A percentile compares a stretch with the other conserved stretches of the same genome.
These are phyloP conservation scores for Hirtodrosophila confusa DNA, from an alignment of 2,888 invertebrate species.

Conservation along the genomic window DNA sequence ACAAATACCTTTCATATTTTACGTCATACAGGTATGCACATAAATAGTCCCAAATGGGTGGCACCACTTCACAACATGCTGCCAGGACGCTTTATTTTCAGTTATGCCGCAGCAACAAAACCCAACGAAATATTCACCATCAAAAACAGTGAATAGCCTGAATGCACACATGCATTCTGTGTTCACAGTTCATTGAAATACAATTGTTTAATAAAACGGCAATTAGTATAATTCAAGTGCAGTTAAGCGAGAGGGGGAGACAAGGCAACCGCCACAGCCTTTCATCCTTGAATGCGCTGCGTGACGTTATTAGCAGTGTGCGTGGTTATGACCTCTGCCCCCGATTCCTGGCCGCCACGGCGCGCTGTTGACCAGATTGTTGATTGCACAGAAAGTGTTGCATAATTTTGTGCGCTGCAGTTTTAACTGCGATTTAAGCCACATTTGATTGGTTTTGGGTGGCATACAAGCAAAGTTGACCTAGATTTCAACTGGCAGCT, in stretches of 20 bases:
- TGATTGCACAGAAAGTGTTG: constrained; percentile 36
- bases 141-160: constrained; percentile 14
- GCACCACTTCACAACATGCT: too few species aligned
- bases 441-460: constrained; percentile 56
- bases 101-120: neutral
- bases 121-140: neutral
- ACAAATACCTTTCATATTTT: neutral
- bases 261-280: neutral
- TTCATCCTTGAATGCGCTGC: constrained; percentile 16
- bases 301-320: constrained; percentile 33
- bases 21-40: neutral
- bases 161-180: constrained; percentile 2
- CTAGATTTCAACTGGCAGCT: constrained; percentile 38
- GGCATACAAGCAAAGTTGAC: constrained; percentile 42
- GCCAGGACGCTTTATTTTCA: too few species aligned
- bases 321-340: neutral
- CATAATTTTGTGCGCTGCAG: constrained; percentile 53
- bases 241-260: neutral
- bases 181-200: constrained; percentile 42
- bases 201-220: constrained; percentile 52
- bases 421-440: constrained; percentile 29
- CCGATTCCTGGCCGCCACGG: too few species aligned
- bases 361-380: neutral
- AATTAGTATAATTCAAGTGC: constrained; percentile 20
- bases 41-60: neutral